Base-by-base conservation (phyloP, 2,113 vertebrate genomes). In the Centrocercus urophasianus region DNA sequence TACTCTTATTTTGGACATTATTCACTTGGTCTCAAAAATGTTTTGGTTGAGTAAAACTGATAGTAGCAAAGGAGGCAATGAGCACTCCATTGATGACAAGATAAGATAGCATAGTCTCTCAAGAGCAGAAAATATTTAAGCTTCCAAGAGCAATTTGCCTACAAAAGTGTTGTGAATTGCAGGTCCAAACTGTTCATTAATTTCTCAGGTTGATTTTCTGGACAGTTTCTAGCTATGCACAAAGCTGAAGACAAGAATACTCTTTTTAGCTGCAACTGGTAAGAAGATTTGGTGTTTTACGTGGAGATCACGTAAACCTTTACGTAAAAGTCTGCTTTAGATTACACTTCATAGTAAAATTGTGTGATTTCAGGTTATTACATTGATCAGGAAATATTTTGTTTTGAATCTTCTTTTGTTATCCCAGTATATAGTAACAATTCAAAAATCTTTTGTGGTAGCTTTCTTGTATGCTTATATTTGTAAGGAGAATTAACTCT, bases 1-100 rank as follows among this genome's bases (percentile, higher is more conserved):
- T 96, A 95, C 77, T 94, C 73, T 73, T 60, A 30, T 73, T 89
- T 95, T 74, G 60, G 61, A 45, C 77, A n/a, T 45, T 65, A 73
- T 3, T 18, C 50, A 48, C 40, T 15, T 82, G n/a, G 13, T 76
- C 40, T 89, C 18, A 83, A 64, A 87, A 80, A 5, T 42, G 8
- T 1, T 61, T 93, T 88, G 8, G 21, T 66, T 59, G 9, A 86
- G 4, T 52, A 79, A 66, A 85, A 59, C 3, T 59, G 8, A 14
- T 70, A 50, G 36, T 17, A 87, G 27, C 17, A 70, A 54, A 48
- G 10, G 36, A 79, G 6, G 7, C 15, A 3, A 42, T 64, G 42
- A 89, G 6, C 10, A 38, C 3, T 8, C 10, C 10, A 8, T 8
- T 38, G 16, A 5, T 32, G 2, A 36, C 25, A 8, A 73, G 10